Evolutionary conservation across 2,113 vertebrate genomes (phyloP).

Genomic region (Bos taurus): DNA sequence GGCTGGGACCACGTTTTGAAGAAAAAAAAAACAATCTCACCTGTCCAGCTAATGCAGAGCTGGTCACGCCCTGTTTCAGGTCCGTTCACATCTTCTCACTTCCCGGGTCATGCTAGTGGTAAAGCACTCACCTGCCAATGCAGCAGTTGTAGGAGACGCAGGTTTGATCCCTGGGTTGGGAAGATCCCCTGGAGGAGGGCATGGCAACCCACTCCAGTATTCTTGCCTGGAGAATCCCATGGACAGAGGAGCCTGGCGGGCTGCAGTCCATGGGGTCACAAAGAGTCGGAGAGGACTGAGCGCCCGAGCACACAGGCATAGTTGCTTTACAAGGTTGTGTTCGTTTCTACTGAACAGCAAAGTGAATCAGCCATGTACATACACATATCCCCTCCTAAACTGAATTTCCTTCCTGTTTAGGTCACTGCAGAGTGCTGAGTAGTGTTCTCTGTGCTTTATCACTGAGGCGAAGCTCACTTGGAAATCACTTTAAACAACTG

Average conservation of each 20-base stretch:
- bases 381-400: background rate
- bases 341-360: background rate
- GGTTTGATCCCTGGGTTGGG: background rate
- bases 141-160: background rate
- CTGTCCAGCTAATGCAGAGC: background rate
- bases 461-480: background rate
- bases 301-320: accelerated
- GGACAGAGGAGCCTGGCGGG: background rate
- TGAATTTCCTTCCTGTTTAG: background rate
- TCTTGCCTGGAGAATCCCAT: background rate
- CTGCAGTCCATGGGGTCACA: background rate
- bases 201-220: background rate
- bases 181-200: background rate
- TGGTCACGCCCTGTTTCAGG: background rate
- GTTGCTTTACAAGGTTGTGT: background rate
- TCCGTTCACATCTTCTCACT: accelerated
- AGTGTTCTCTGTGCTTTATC: background rate
- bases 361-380: background rate
- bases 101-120: background rate
- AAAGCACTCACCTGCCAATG: background rate
- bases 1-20: background rate
- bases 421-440: background rate
- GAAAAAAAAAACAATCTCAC: background rate
- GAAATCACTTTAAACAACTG: background rate
- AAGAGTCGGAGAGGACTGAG: background rate